Evolutionary conservation across 2,888 invertebrate genomes (phyloP).

Genomic region (Cantharis rustica): DNA sequence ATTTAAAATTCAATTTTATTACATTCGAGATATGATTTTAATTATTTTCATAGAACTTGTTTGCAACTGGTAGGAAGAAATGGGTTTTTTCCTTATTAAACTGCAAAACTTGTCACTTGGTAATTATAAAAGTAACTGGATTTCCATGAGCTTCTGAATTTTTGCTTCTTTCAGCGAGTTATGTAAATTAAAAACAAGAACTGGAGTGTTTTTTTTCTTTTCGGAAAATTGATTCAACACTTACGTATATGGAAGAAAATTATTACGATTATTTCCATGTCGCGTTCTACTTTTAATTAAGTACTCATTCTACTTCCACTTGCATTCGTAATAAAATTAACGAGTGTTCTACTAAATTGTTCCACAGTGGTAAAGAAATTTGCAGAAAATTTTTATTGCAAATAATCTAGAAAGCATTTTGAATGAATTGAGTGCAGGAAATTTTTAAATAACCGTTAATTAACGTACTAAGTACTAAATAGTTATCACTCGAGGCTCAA

Average conservation of each 20-base stretch:
- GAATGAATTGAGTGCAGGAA: background rate
- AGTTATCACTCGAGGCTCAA: constrained; percentile 18
- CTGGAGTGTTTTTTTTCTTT: background rate
- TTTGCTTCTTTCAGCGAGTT: background rate
- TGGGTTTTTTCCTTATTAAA: background rate
- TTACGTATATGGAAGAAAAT: background rate
- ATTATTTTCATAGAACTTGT: background rate
- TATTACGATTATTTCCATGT: background rate
- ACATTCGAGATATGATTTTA: background rate
- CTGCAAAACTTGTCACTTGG: background rate
- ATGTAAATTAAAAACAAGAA: background rate
- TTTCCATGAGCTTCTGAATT: background rate
- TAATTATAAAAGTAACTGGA: background rate
- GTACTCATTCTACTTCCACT: background rate
- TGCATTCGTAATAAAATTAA: background rate
- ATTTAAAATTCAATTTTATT: background rate
- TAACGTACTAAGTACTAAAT: background rate
- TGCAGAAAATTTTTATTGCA: background rate
- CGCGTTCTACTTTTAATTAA: background rate
- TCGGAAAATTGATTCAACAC: background rate
- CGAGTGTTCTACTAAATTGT: background rate
- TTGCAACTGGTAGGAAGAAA: background rate
- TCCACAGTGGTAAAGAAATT: background rate
- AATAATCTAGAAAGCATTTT: background rate
- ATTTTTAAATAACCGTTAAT: constrained; percentile 17